These are phyloP conservation scores for Apoderus coryli DNA, from an alignment of 2,888 invertebrate genomes.

Conservation along the genomic window DNA sequence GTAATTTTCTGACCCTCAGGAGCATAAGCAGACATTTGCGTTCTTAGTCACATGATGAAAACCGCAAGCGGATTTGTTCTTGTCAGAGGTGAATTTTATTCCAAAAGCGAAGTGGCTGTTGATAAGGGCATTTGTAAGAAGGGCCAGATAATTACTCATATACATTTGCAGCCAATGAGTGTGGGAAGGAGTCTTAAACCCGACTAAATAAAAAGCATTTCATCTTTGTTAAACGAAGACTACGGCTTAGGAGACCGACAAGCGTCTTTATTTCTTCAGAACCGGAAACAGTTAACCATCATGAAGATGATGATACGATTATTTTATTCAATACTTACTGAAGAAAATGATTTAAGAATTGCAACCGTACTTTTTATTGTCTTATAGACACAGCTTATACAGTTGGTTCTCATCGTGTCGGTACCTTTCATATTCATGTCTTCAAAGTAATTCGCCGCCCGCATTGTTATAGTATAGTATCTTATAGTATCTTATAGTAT, in stretches of 20 bases:
- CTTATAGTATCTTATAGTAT: too few relatives aligned
- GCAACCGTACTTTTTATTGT: too few relatives aligned
- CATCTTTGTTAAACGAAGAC: constrained; percentile 9
- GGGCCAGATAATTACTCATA: constrained; percentile 10
- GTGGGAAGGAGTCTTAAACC: constrained; percentile 11
- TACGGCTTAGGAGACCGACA: constrained; percentile 7
- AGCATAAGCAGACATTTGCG: constrained; percentile 1
- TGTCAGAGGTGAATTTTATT: constrained; percentile 11
- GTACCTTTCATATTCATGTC: too few relatives aligned
- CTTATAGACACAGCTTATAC: too few relatives aligned
- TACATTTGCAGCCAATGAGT: constrained; percentile 9
- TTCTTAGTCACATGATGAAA: not conserved
- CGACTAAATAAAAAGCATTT: constrained; percentile 11
- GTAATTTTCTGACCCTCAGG: constrained; percentile 1
- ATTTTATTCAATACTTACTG: constrained; percentile 9
- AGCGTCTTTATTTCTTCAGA: constrained; percentile 8
- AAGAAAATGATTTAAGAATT: constrained; percentile 3
- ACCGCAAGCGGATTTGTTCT: constrained; percentile 5
- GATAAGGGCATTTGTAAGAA: constrained; percentile 13
- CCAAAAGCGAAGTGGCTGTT: constrained; percentile 10
- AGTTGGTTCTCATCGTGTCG: too few relatives aligned
- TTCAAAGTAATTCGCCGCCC: too few relatives aligned
- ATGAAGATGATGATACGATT: constrained; percentile 6
- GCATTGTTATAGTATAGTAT: too few relatives aligned
- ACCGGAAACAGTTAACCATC: constrained; percentile 1